Evolutionary conservation across 1,140 invertebrate genomes (phyloP).

Genomic region (Chironomus tepperi): DNA sequence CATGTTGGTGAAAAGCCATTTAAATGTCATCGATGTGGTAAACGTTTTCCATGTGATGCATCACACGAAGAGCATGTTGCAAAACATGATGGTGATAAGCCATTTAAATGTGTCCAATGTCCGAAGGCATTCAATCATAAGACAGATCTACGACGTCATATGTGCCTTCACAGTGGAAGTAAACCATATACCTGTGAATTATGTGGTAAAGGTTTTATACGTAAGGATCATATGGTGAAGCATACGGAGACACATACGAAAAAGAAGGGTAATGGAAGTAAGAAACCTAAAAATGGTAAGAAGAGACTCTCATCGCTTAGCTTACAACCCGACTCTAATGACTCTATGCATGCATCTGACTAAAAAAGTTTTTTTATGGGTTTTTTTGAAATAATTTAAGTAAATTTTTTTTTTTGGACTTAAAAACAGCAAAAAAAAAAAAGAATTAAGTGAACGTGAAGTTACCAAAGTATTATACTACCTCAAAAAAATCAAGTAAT

Average conservation of each 20-base stretch:
- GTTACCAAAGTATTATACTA: conserved; percentile 13
- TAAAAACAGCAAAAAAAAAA: not conserved
- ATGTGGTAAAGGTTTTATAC: conserved; percentile 83
- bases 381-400: not conserved
- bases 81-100: conserved; percentile 76
- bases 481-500: not conserved
- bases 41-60: conserved; percentile 61
- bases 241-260: conserved; percentile 73
- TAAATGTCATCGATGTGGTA: conserved; percentile 75
- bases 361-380: not conserved
- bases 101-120: conserved; percentile 79
- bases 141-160: conserved; percentile 80
- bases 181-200: conserved; percentile 73
- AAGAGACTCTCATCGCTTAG: conserved; percentile 5
- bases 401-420: not conserved
- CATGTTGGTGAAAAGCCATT: conserved; percentile 77
- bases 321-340: not conserved
- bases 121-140: conserved; percentile 85
- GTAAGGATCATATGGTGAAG: conserved; percentile 92
- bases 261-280: not conserved
- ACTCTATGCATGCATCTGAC: conserved; percentile 7
- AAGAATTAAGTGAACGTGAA: not conserved
- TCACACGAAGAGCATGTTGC: conserved; percentile 58
- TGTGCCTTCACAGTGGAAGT: conserved; percentile 72
- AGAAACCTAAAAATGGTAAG: not conserved